Evolutionary conservation across 2,797 vertebrate species (phyloP).

Genomic region (Gallinago nigripennis): DNA sequence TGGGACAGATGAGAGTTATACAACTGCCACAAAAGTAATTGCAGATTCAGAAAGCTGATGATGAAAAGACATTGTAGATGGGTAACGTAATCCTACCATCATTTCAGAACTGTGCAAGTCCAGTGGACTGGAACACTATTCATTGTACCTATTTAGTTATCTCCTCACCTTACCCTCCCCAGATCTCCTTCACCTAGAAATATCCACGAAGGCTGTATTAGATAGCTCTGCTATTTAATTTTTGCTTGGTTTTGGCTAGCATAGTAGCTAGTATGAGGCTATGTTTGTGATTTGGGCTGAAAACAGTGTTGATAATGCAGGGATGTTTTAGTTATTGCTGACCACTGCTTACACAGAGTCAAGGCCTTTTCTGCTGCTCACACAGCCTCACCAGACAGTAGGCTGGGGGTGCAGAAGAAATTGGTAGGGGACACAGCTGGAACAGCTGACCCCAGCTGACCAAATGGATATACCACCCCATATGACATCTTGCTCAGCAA

Average conservation of each 20-base stretch:
- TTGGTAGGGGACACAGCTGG: rapidly evolving
- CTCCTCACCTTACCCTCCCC: not conserved
- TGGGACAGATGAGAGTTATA: not conserved
- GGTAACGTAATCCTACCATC: not conserved
- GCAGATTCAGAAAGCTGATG: not conserved
- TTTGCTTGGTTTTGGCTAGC: not conserved
- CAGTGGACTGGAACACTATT: not conserved
- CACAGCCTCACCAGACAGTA: rapidly evolving
- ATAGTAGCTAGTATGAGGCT: not conserved
- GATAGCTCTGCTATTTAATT: not conserved
- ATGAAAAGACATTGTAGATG: not conserved
- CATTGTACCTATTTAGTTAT: not conserved
- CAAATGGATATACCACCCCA: not conserved
- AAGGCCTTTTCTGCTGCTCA: not conserved
- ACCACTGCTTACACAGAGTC: not conserved
- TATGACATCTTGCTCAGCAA: not conserved
- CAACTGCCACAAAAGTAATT: not conserved
- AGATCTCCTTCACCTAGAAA: not conserved
- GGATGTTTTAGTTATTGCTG: not conserved
- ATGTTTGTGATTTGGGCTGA: not conserved
- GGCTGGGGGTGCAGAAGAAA: not conserved
- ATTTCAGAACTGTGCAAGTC: not conserved
- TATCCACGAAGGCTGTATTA: not conserved
- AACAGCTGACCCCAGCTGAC: not conserved
- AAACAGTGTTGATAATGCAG: not conserved